Conservation (phyloP, 2,113 vertebrate species). For the Pangasianodon gigas region DNA sequence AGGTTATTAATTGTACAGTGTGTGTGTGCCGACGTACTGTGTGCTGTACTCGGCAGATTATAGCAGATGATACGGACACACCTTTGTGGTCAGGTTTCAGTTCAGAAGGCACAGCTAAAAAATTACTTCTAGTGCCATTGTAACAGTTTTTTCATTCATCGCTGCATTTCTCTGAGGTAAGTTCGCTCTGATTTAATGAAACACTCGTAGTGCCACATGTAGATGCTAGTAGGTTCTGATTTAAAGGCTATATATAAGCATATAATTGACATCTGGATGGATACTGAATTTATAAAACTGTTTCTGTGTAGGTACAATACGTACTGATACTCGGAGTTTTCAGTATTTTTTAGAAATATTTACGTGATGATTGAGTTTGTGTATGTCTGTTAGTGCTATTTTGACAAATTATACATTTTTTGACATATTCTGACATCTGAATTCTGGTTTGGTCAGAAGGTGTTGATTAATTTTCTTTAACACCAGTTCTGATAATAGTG, state of each 20-base stretch:
- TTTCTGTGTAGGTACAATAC: not conserved
- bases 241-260: not conserved
- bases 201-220: not conserved
- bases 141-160: not conserved
- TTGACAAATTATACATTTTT: too few species aligned
- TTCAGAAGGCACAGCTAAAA: not conserved
- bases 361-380: not conserved
- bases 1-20: not conserved
- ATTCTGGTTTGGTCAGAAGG: not conserved
- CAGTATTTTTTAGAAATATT: not conserved
- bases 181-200: not conserved
- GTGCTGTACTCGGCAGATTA: not conserved
- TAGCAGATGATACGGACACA: not conserved
- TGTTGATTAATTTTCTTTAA: not conserved
- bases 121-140: not conserved
- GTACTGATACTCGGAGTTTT: not conserved
- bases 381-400: not conserved
- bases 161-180: conserved; percentile 4
- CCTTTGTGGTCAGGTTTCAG: conserved; percentile 8
- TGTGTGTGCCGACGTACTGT: not conserved
- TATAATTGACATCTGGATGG: not conserved
- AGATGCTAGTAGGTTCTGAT: not conserved
- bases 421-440: not conserved
- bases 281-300: not conserved
- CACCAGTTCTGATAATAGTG: not conserved